Percentiles rank a stretch among this genome's conserved stretches.
These are phyloP conservation scores for Lasioglossum villosulum DNA, from an alignment of 2,888 invertebrate genomes.

Conservation along the genomic window DNA sequence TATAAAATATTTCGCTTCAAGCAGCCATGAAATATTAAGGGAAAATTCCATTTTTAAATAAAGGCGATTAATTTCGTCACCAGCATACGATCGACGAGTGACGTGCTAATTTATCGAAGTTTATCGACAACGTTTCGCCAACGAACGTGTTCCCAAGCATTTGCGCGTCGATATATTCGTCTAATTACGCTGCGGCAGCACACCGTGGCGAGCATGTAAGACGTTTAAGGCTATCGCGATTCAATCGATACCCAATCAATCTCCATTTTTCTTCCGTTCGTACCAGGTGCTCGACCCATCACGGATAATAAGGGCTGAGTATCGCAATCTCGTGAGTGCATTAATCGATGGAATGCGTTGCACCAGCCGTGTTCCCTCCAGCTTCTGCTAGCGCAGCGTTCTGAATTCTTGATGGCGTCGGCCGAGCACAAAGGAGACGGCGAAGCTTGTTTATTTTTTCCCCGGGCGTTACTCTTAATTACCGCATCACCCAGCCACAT, in stretches of 20 bases:
- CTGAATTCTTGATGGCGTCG: constrained; percentile 23
- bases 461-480: constrained; percentile 15
- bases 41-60: not conserved
- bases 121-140: not conserved
- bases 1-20: no score
- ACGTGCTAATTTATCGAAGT: not conserved
- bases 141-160: not conserved
- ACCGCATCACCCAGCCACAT: constrained; percentile 16
- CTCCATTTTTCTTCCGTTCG: constrained; percentile 18
- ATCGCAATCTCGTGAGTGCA: constrained; percentile 50
- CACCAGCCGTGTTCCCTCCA: not conserved
- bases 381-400: not conserved
- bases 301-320: not conserved
- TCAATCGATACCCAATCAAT: constrained; percentile 31
- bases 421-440: constrained; percentile 4
- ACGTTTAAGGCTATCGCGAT: not conserved
- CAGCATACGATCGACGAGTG: not conserved
- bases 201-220: not conserved
- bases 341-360: constrained; percentile 41
- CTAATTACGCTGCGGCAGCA: not conserved
- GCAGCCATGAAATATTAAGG: not conserved
- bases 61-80: not conserved
- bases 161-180: not conserved
- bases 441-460: constrained; percentile 15
- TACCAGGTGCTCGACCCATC: constrained; percentile 27